Evolutionary conservation across 1,140 invertebrate genomes (phyloP).

Genomic region (Drosophila kepulauana): DNA sequence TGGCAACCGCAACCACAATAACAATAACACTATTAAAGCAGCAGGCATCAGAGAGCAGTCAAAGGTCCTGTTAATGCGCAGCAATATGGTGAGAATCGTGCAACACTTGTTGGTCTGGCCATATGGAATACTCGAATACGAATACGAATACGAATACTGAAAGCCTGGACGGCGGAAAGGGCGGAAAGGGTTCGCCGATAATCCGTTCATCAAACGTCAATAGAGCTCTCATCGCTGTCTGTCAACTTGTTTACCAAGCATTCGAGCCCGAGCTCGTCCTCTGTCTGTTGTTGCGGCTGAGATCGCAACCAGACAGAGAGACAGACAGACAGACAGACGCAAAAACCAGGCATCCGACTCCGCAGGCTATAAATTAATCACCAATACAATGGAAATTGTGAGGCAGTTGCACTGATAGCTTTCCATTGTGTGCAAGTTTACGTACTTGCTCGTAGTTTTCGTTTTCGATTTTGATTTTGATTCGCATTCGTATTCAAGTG

Average conservation of each 20-base stretch:
- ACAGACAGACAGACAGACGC: no score
- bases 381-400: slow-evolving; percentile 77
- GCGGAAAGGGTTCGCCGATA: slow-evolving; percentile 50
- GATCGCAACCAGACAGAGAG: slow-evolving; percentile 6
- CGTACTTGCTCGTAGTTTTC: slow-evolving; percentile 18
- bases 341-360: slow-evolving; percentile 25
- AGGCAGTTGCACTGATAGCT: slow-evolving; percentile 61
- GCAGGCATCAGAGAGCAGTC: neutral
- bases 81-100: slow-evolving; percentile 39
- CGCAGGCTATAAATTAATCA: slow-evolving; percentile 78
- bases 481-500: neutral
- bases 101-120: slow-evolving; percentile 67
- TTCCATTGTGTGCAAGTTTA: slow-evolving; percentile 36
- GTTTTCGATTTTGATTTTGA: slow-evolving; percentile 5
- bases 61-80: slow-evolving; percentile 5
- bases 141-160: no score
- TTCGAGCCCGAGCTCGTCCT: slow-evolving; percentile 20
- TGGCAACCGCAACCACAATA: neutral
- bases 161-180: neutral
- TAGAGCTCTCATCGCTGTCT: slow-evolving; percentile 54
- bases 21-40: neutral
- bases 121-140: neutral
- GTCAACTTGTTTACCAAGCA: slow-evolving; percentile 80
- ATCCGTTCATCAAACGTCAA: slow-evolving; percentile 82
- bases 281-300: slow-evolving; percentile 6